Evolutionary conservation across 2,888 invertebrate species (phyloP), one percentile per base, ranked within the genome.

Genomic region (Phengaris arion): DNA sequence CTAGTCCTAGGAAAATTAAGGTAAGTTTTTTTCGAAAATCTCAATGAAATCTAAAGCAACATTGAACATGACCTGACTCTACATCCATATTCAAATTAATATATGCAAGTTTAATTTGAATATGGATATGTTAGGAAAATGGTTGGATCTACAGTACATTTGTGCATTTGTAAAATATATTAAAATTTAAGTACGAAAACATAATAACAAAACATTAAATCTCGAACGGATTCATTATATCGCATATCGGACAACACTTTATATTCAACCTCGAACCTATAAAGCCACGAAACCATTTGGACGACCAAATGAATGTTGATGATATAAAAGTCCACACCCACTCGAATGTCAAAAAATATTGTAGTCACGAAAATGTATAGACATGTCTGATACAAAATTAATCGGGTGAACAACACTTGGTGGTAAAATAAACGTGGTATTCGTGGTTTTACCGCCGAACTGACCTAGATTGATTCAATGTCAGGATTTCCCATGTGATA

Each of bases 1-100:
- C 74, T 15, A 74, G 54, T 8, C 52, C 75, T 15, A 64, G 52
- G 12, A 76, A 77, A 77, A 52, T 81, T 72, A 78, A 79, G 76
- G 80, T 80, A 72, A 75, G 74, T 74, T 10, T 57, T 7, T 59
- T 57, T 55, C n/a, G n/a, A 55, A n/a, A 55, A 55, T 7, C 55
- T 35, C 4, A 35, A 35, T 4, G 35, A 35, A 35, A 35, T 35
- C 55, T 55, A 2, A 55, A n/a, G 13, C n/a, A n/a, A 35, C 35
- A 35, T 35, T 4, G 35, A 35, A 35, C 35, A 35, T 35, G 2
- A 35, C 35, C 35, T 35, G 1, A 35, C 35, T 35, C 2, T 35
- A 35, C 3, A 35, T 35, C 35, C 35, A 35, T 35, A 35, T 35
- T 35, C 2, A 35, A 35, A 35, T 48, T 48, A 48, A 48, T 4